Base-by-base conservation (phyloP, 2,113 vertebrate species). In the Meles meles region DNA sequence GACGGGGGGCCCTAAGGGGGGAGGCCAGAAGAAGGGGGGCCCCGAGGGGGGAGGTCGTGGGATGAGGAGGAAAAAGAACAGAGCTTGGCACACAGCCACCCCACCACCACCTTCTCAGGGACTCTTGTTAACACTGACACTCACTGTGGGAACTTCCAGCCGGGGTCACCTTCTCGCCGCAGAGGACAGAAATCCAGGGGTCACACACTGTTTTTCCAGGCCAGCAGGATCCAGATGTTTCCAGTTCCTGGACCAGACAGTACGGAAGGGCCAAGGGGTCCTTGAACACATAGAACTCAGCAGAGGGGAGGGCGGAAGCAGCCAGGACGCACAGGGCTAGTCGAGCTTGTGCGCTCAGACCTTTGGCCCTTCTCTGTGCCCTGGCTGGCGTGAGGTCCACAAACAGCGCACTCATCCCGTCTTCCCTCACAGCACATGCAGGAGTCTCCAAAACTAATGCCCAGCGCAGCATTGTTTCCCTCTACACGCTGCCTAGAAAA, bases 151-250 rank as follows among this genome's bases (percentile, higher is more conserved):
- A 37, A 49, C 39, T n/a, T 59, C 87, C 85, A 55, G 47, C 12
- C 42, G 23, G 17, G 47, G 61, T 44, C 34, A 23, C 47, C 90
- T 37, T 27, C 88, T 42, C 21, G 27, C 25, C 29, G 21, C 12
- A 5, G 2, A 80, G 77, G 47, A 49, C 27, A 80, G 57, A 95
- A 65, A 85, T 14, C 61, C 63, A 76, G 80, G 69, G 25, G 31
- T 67, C 74, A 39, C 57, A 1, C 29, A 2, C 44, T n/a, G 44
- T 79, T 93, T 89, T 88, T 49, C 92, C 20, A 63, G 74, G 44
- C 93, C 84, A 77, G 80, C 95, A 96, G 97, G 96, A 97, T 94
- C 90, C 97, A 97, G 96, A 96, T 93, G 94, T 95, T 98, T 97
- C 98, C 97, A 92, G 76, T 92, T 96, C 97, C 96, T 92, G 90